Conservation (phyloP, 2,797 vertebrate genomes). For the Scleropages formosus region DNA sequence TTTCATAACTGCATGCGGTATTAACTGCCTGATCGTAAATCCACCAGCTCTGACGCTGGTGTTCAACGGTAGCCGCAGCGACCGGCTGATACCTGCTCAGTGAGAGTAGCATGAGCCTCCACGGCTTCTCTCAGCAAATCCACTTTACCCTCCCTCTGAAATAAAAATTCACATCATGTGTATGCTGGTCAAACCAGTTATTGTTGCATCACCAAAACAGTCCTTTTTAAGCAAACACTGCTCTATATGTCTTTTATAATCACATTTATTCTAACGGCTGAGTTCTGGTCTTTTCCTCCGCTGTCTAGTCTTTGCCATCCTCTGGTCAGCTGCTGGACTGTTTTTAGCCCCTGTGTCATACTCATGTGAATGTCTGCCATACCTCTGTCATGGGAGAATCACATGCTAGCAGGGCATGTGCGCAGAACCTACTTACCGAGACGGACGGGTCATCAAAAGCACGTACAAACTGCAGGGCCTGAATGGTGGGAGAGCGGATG, state of each 20-base stretch:
- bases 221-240: background rate
- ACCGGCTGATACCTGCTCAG: slow-evolving; percentile 57
- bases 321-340: background rate
- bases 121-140: slow-evolving; percentile 67
- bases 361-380: background rate
- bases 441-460: slow-evolving; percentile 62
- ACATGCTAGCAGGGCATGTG: too few relatives aligned
- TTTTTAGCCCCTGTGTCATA: background rate
- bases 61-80: background rate
- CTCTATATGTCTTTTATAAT: background rate
- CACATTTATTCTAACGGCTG: background rate
- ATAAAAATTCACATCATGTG: slow-evolving; percentile 11
- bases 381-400: background rate
- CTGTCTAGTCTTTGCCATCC: too few relatives aligned
- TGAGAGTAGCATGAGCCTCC: slow-evolving; percentile 65
- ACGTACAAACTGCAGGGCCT: slow-evolving; percentile 66
- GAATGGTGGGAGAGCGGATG: slow-evolving; percentile 73
- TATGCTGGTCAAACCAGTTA: background rate
- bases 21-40: too few relatives aligned
- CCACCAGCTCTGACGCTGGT: background rate
- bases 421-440: slow-evolving; percentile 54
- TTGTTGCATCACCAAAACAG: background rate
- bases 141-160: slow-evolving; percentile 68
- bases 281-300: background rate
- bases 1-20: too few relatives aligned